Evolutionary conservation across 1,140 invertebrate genomes (phyloP).

Genomic region (silkworm (Bombyx mori)): DNA sequence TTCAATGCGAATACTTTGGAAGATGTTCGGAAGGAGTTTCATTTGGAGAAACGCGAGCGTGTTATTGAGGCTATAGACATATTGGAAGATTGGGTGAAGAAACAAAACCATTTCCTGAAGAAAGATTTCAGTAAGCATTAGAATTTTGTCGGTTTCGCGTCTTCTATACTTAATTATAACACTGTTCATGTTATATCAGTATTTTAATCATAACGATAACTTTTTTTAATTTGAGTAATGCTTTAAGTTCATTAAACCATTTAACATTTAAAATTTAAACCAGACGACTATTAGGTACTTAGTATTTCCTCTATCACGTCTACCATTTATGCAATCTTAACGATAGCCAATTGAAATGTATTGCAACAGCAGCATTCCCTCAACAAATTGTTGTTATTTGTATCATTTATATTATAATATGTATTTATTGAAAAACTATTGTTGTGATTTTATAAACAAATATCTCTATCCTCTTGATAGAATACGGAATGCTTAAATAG

Average conservation of each 20-base stretch:
- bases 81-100: slow-evolving; percentile 42
- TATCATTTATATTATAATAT: too few relatives aligned
- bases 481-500: too few relatives aligned
- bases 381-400: too few relatives aligned
- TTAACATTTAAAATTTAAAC: not conserved
- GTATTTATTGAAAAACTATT: too few relatives aligned
- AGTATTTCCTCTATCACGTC: too few relatives aligned
- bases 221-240: not conserved
- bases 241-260: not conserved
- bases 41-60: slow-evolving; percentile 21
- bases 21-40: slow-evolving; percentile 21
- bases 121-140: slow-evolving; percentile 34
- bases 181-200: not conserved
- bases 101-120: slow-evolving; percentile 42
- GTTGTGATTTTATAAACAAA: too few relatives aligned
- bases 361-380: too few relatives aligned
- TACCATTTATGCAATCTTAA: too few relatives aligned
- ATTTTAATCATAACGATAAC: not conserved
- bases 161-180: slow-evolving; percentile 1
- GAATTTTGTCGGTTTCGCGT: too few relatives aligned
- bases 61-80: slow-evolving; percentile 21
- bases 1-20: slow-evolving; percentile 22
- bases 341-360: too few relatives aligned
- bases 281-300: too few relatives aligned
- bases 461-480: too few relatives aligned